Base-by-base conservation (phyloP, 2,888 invertebrate species). In the Eilema griseolum region DNA sequence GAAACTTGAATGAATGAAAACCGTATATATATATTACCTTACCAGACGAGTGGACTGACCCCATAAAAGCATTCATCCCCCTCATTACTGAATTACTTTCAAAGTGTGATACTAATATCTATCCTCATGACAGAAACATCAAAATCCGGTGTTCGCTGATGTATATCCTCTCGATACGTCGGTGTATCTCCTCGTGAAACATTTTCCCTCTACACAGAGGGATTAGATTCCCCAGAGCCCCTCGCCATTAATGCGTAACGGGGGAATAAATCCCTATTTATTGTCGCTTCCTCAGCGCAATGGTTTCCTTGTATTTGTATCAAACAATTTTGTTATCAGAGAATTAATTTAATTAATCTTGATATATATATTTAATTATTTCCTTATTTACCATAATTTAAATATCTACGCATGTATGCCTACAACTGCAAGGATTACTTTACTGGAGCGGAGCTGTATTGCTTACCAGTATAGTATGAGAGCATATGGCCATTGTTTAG, bases 151-250 rank as follows among this genome's bases (percentile, higher is more conserved):
- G 59, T 41, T 59, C 41, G 23, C 37, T 63, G 69, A 79, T 71
- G 71, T 65, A 31, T 73, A 46, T 62, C 56, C 73, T 64, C 74
- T 70, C 74, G 70, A 74, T 76, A 72, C 66, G 72, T 61, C 65
- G 70, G 20, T 62, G 67, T 64, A 70, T 71, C 69, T 60, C 70
- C 56, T 31, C 41, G 41, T 57, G 23, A 31, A 62, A 64, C 67
- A 57, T 56, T 60, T 70, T 64, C 23, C 66, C 59, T 71, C 52
- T 46, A 61, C 70, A 73, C 62, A 60, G 64, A 20, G 24, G 72
- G 72, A 81, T 81, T 79, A 74, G 64, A 70, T 73, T 69, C 65
- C 66, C 62, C 66, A 23, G 62, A 72, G 41, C 60, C 67, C 41
- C 46, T 67, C 61, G 62, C 71, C 70, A 73, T 69, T 72, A 71